Conservation (phyloP, 2,113 vertebrate genomes). For the Tachycineta bicolor region DNA sequence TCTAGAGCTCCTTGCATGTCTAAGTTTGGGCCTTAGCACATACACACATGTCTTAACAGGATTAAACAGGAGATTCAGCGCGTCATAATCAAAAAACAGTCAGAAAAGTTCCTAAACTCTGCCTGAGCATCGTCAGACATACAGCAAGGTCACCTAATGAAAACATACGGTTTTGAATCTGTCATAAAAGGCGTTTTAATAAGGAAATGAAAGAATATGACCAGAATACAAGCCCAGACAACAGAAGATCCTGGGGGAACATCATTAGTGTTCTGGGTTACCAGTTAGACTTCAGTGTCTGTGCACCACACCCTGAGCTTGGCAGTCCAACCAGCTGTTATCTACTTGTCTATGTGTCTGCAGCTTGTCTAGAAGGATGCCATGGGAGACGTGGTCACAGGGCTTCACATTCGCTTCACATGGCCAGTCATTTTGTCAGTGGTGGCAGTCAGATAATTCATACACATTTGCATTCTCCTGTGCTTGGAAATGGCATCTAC, state of each 20-base stretch:
- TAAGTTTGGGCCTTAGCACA: neutral
- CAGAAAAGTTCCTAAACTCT: neutral
- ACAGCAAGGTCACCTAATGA: neutral
- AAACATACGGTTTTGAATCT: neutral
- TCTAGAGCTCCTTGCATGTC: neutral
- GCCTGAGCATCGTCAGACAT: neutral
- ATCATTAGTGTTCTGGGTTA: neutral
- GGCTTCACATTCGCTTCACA: neutral
- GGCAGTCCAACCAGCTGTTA: neutral
- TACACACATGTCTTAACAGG: neutral
- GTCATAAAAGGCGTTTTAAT: neutral
- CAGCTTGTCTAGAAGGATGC: neutral
- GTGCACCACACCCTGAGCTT: neutral
- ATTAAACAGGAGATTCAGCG: neutral
- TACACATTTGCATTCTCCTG: fast-evolving
- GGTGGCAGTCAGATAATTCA: neutral
- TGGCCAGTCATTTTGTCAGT: neutral
- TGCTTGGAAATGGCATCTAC: neutral
- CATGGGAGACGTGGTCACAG: neutral
- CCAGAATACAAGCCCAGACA: neutral
- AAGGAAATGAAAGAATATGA: neutral
- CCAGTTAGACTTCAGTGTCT: neutral
- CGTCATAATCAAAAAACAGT: neutral
- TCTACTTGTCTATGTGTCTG: neutral
- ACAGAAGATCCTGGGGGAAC: neutral